Percentiles rank a stretch among this genome's conserved stretches.
Conservation (phyloP, 1,140 invertebrate genomes). For the Leptinotarsa texana region DNA sequence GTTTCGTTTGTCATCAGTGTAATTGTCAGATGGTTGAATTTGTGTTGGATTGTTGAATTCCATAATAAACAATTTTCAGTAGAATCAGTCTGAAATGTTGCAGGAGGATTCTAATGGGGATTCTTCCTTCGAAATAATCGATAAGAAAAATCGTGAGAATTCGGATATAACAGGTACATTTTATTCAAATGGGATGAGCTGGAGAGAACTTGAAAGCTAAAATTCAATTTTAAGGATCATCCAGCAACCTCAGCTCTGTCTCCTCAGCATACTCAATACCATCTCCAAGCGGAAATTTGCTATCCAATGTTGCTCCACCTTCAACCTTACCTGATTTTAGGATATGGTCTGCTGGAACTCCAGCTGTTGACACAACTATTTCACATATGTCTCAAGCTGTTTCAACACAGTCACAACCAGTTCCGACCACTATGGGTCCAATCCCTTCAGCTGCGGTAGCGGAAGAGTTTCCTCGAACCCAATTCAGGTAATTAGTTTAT, state of each 20-base stretch:
- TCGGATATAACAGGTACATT: constrained; percentile 41
- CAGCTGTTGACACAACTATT: constrained; percentile 15
- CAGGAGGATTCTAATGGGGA: constrained; percentile 58
- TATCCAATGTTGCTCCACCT: constrained; percentile 64
- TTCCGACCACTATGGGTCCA: constrained; percentile 22
- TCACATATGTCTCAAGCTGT: constrained; percentile 6
- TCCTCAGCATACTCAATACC: constrained; percentile 50
- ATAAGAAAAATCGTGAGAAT: constrained; percentile 47
- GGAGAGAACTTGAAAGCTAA: neutral
- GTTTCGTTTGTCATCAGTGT: too few species aligned
- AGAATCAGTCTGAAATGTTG: constrained; percentile 41
- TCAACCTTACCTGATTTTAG: constrained; percentile 62
- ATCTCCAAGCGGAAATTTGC: constrained; percentile 57
- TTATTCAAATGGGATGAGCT: neutral
- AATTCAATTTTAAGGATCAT: constrained; percentile 24
- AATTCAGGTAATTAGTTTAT: constrained; percentile 45
- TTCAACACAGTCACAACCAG: constrained; percentile 22
- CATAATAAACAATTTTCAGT: neutral
- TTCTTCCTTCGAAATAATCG: constrained; percentile 58
- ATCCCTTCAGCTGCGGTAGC: constrained; percentile 30
- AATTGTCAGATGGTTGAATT: too few species aligned
- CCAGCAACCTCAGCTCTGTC: constrained; percentile 41
- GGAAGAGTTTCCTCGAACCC: constrained; percentile 47
- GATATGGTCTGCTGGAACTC: constrained; percentile 40
- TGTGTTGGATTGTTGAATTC: too few species aligned